Percentiles rank a stretch among this genome's conserved stretches.
These are phyloP conservation scores for Temnothorax nylanderi DNA, from an alignment of 1,140 invertebrate species.

Conservation along the genomic window DNA sequence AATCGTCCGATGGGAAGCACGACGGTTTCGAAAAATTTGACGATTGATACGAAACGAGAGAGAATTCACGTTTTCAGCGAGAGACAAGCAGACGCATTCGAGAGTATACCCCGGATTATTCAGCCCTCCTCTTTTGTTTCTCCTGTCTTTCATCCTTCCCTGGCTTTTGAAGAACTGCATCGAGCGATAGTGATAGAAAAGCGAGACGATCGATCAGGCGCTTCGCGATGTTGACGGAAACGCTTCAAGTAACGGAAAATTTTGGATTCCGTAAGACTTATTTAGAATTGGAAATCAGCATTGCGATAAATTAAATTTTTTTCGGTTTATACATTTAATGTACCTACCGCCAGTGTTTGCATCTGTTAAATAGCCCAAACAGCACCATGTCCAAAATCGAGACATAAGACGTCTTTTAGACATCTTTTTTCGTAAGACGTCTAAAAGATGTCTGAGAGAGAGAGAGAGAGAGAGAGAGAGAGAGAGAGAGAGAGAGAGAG, in stretches of 20 bases:
- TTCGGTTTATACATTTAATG: neutral
- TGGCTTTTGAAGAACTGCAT: neutral
- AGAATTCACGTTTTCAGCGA: neutral
- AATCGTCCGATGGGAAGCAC: slow-evolving; percentile 40
- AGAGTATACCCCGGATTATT: neutral
- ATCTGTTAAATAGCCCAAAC: neutral
- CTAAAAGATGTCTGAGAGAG: too few relatives aligned
- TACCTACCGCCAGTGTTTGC: neutral
- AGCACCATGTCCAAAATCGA: too few relatives aligned
- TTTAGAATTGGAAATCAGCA: neutral
- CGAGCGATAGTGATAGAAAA: neutral
- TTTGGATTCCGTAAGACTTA: neutral
- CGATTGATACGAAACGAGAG: slow-evolving; percentile 22
- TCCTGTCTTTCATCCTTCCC: neutral
- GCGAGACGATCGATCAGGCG: slow-evolving; percentile 5
- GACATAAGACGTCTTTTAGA: too few relatives aligned
- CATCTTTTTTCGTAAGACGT: too few relatives aligned
- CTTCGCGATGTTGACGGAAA: neutral
- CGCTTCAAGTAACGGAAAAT: neutral
- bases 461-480: too few relatives aligned
- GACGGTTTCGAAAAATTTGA: slow-evolving; percentile 15
- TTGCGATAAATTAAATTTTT: neutral
- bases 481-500: too few relatives aligned
- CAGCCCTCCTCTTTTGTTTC: neutral
- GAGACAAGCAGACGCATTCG: neutral